Percentiles rank a stretch among this genome's conserved stretches.
phyloP scores from a whole-genome alignment of 2,113 vertebrate species.

The Ceyx margarethae region DNA sequence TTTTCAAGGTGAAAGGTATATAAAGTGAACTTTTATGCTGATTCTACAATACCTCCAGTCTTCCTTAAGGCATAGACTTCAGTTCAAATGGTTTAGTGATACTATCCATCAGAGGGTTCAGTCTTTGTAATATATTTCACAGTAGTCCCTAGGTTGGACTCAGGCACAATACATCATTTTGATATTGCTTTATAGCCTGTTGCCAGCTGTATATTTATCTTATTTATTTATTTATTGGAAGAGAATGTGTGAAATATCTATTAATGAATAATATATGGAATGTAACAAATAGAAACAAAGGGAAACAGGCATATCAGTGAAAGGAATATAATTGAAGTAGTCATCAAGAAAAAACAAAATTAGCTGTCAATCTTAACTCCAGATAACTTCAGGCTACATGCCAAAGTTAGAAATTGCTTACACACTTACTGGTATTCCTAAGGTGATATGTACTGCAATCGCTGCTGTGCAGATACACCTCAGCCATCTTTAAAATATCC shows the following conservation, averaged over 20 bases:
- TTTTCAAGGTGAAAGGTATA: constrained; percentile 45
- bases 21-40: constrained; percentile 41
- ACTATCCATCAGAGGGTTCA: constrained; percentile 47
- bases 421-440: not conserved
- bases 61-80: constrained; percentile 34
- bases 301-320: not conserved
- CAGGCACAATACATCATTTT: constrained; percentile 49
- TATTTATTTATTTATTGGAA: constrained; percentile 42
- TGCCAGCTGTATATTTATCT: constrained; percentile 12
- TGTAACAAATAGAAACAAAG: not conserved
- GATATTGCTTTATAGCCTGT: constrained; percentile 23
- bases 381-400: not conserved
- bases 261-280: constrained; percentile 26
- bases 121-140: constrained; percentile 51
- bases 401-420: not conserved
- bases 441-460: not conserved
- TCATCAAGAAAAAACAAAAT: not conserved
- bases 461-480: not conserved
- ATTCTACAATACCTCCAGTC: constrained; percentile 27
- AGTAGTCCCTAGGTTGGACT: constrained; percentile 11
- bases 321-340: not conserved
- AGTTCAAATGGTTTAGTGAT: constrained; percentile 44
- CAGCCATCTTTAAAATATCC: not conserved
- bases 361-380: not conserved
- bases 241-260: constrained; percentile 5